Conservation (phyloP, 2,888 invertebrate genomes). For the Heteromyza rotundicornis region DNA sequence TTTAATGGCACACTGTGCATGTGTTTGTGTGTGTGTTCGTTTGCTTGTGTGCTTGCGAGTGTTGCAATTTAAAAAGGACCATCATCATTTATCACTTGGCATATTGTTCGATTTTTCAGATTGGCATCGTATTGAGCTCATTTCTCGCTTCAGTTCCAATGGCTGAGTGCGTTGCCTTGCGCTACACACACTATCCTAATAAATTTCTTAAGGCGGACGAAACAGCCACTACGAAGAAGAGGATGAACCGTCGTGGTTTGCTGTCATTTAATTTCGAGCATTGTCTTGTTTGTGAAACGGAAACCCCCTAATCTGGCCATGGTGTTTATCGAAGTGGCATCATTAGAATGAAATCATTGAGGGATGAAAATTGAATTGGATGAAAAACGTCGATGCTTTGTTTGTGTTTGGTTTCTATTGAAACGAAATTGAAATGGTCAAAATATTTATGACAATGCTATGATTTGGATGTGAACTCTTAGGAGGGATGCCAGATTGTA, state of each 20-base stretch:
- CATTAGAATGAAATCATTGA: conserved; percentile 40
- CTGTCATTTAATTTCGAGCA: conserved; percentile 56
- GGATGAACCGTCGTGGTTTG: conserved; percentile 49
- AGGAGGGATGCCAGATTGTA: background rate
- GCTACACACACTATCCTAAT: conserved; percentile 52
- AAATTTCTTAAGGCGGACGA: conserved; percentile 40
- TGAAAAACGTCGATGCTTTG: conserved; percentile 26
- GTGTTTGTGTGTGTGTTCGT: conserved; percentile 29
- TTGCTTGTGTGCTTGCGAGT: conserved; percentile 21
- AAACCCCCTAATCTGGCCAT: conserved; percentile 58
- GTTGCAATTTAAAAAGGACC: conserved; percentile 41
- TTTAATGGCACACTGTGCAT: too few relatives aligned
- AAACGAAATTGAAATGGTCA: conserved; percentile 15
- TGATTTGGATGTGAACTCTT: background rate
- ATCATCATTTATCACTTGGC: conserved; percentile 59
- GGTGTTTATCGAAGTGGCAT: conserved; percentile 49
- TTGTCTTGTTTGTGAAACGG: conserved; percentile 55
- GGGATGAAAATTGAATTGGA: conserved; percentile 43
- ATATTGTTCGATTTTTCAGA: conserved; percentile 56
- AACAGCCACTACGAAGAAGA: conserved; percentile 45
- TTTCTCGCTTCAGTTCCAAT: conserved; percentile 52
- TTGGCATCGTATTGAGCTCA: conserved; percentile 54
- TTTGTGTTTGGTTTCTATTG: conserved; percentile 27
- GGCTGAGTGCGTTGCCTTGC: conserved; percentile 40
- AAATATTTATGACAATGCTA: conserved; percentile 18